Evolutionary conservation across 2,888 invertebrate genomes (phyloP).

Genomic region (Crossocerus cetratus): DNA sequence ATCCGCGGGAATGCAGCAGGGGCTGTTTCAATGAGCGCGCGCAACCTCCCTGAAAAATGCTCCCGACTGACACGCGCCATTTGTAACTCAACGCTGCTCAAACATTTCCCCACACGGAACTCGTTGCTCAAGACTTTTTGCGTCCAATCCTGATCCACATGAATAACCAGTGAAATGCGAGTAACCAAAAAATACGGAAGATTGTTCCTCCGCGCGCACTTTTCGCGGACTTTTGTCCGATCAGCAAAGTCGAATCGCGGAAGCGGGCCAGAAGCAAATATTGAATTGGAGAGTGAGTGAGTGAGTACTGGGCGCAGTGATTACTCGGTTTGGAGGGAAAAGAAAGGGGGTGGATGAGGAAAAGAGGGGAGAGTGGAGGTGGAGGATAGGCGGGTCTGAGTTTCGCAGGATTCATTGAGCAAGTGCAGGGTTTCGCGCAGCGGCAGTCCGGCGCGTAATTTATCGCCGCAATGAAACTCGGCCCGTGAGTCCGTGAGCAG

Average conservation of each 20-base stretch:
- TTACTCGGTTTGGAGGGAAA: too few relatives aligned
- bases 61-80: slow-evolving; percentile 8
- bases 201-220: too few relatives aligned
- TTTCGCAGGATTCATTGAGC: neutral
- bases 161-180: neutral
- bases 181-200: neutral
- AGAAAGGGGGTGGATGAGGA: too few relatives aligned
- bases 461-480: slow-evolving; percentile 61
- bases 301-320: too few relatives aligned
- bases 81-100: slow-evolving; percentile 15
- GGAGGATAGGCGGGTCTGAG: too few relatives aligned
- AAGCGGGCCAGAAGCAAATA: too few relatives aligned
- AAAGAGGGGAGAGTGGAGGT: too few relatives aligned
- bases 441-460: slow-evolving; percentile 42
- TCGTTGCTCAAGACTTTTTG: neutral
- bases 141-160: neutral
- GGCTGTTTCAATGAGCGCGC: slow-evolving; percentile 22
- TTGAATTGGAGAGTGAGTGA: too few relatives aligned
- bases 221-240: too few relatives aligned
- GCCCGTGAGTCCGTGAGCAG: slow-evolving; percentile 31
- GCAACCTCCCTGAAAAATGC: slow-evolving; percentile 7
- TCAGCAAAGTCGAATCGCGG: too few relatives aligned
- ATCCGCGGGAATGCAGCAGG: slow-evolving; percentile 14
- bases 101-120: neutral
- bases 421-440: slow-evolving; percentile 1